phyloP scores from a whole-genome alignment of 2,797 vertebrate genomes.

The Fundulus diaphanus region DNA sequence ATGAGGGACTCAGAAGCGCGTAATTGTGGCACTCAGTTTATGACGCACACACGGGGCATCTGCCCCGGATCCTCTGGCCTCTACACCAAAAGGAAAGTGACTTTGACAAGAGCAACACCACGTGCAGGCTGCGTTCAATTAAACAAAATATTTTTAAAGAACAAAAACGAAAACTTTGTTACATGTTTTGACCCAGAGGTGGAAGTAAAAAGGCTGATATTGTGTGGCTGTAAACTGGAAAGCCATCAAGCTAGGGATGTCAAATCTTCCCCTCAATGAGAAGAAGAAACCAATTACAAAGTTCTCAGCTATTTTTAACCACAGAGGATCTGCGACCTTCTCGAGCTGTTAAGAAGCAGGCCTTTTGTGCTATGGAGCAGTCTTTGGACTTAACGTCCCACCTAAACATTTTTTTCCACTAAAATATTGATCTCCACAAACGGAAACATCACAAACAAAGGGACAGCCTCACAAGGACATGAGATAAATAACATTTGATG shows the following conservation, averaged over 20 bases:
- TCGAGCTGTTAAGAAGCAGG: too few relatives aligned
- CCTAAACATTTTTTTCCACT: too few relatives aligned
- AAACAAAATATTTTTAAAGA: neutral
- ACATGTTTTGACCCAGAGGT: neutral
- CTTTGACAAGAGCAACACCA: neutral
- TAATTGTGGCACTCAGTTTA: neutral
- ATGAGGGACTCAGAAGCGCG: neutral
- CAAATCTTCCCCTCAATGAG: neutral
- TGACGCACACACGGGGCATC: neutral
- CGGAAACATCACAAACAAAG: too few relatives aligned
- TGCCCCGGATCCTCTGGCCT: neutral
- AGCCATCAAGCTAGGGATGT: too few relatives aligned
- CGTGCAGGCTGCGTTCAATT: neutral
- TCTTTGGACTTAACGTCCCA: too few relatives aligned
- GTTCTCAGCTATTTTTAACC: neutral
- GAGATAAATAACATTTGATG: too few relatives aligned
- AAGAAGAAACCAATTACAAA: neutral
- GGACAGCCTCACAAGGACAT: too few relatives aligned
- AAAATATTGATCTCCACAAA: too few relatives aligned
- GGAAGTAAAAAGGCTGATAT: too few relatives aligned
- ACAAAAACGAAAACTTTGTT: neutral
- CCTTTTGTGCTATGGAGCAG: too few relatives aligned
- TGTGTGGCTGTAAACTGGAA: too few relatives aligned
- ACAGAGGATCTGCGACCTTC: too few relatives aligned
- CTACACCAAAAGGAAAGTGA: neutral